phyloP scores from a whole-genome alignment of 2,888 invertebrate species.

The Rhopalosiphum nymphaeae region DNA sequence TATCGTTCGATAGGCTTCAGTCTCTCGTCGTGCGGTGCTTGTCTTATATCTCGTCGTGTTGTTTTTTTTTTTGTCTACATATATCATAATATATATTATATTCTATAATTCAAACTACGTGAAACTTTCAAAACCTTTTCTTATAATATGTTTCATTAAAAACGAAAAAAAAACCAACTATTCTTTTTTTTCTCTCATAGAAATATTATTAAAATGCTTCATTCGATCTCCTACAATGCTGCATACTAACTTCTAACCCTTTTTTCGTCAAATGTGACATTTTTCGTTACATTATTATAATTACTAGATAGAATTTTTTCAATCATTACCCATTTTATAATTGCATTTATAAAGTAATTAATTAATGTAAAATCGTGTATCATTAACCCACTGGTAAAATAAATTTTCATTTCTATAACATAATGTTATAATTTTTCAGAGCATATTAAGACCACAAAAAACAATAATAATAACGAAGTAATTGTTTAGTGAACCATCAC shows the following conservation, averaged over 20 bases:
- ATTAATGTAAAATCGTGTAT: neutral
- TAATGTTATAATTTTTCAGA: neutral
- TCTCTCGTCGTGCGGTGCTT: too few species aligned
- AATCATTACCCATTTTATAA: neutral
- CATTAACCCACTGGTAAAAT: neutral
- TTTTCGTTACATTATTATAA: neutral
- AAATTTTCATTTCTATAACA: neutral
- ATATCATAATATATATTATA: too few species aligned
- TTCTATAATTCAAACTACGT: too few species aligned
- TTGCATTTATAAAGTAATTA: neutral
- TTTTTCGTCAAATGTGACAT: neutral
- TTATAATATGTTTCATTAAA: too few species aligned
- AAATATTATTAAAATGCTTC: too few species aligned
- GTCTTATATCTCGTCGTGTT: too few species aligned
- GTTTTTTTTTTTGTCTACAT: too few species aligned
- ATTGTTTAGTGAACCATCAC: conserved; percentile 11
- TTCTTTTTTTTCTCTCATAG: too few species aligned
- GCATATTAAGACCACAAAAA: neutral
- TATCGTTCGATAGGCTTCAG: too few species aligned
- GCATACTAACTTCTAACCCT: neutral
- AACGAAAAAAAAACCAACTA: too few species aligned
- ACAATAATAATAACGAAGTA: neutral
- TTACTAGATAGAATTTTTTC: neutral
- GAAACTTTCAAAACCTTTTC: too few species aligned
- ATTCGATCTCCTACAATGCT: too few species aligned